Conservation (phyloP, 2,797 vertebrate genomes). For the Buphagus erythrorhynchus region DNA sequence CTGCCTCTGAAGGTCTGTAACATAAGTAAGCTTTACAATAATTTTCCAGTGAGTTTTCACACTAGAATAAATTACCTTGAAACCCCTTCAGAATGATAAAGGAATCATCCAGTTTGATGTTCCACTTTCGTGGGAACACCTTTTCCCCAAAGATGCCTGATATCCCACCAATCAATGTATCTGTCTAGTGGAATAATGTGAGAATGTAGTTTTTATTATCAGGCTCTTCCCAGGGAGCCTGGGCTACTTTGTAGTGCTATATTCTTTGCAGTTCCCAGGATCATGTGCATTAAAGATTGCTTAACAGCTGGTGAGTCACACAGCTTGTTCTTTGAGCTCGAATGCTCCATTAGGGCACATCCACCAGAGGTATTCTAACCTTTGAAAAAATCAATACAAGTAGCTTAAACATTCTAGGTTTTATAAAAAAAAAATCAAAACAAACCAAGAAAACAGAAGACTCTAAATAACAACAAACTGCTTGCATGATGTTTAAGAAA, state of each 20-base stretch:
- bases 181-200: slow-evolving; percentile 39
- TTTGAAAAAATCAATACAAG: slow-evolving; percentile 56
- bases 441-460: neutral
- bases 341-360: slow-evolving; percentile 54
- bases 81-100: slow-evolving; percentile 15
- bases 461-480: neutral
- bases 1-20: neutral
- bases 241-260: slow-evolving; percentile 43
- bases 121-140: neutral
- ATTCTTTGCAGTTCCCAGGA: slow-evolving; percentile 48
- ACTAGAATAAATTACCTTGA: neutral
- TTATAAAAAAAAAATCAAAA: neutral
- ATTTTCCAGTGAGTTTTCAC: neutral
- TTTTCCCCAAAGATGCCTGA: slow-evolving; percentile 17
- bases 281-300: slow-evolving; percentile 55
- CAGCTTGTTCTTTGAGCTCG: slow-evolving; percentile 48
- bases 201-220: slow-evolving; percentile 50
- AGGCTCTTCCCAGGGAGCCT: slow-evolving; percentile 41
- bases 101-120: neutral
- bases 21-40: neutral
- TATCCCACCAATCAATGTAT: neutral
- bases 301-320: slow-evolving; percentile 65
- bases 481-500: neutral
- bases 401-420: slow-evolving; percentile 19
- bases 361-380: slow-evolving; percentile 64